phyloP scores from a whole-genome alignment of 2,113 vertebrate genomes.

The Lepisosteus osseus region DNA sequence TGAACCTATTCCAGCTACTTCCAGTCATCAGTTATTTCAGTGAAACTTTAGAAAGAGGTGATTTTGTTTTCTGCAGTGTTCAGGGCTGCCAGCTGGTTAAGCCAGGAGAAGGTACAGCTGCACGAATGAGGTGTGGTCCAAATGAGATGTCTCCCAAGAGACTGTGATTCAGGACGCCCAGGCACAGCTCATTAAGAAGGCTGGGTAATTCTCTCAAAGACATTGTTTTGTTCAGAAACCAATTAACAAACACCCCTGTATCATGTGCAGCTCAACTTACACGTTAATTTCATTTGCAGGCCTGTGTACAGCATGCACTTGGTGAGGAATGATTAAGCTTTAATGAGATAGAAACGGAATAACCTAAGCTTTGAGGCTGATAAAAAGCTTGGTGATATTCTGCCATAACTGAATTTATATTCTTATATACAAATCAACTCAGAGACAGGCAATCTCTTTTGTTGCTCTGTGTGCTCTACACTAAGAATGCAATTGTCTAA shows the following conservation, averaged over 20 bases:
- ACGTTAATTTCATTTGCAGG: slow-evolving; percentile 16
- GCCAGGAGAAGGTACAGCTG: slow-evolving; percentile 28
- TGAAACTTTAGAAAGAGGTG: neutral
- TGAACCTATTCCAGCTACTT: too few species aligned
- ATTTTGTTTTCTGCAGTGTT: slow-evolving; percentile 4
- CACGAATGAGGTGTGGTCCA: slow-evolving; percentile 23
- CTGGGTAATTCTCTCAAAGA: slow-evolving; percentile 25
- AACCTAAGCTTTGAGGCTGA: too few species aligned
- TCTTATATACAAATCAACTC: too few species aligned
- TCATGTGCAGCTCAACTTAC: slow-evolving; percentile 15
- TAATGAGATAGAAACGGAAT: too few species aligned
- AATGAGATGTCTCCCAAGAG: slow-evolving; percentile 36
- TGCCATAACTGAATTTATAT: too few species aligned
- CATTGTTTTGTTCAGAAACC: slow-evolving; percentile 29
- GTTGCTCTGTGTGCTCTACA: neutral
- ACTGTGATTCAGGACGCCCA: slow-evolving; percentile 20
- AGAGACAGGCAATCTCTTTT: too few species aligned
- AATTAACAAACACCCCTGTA: slow-evolving; percentile 25
- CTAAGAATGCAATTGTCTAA: neutral
- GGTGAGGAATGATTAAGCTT: too few species aligned
- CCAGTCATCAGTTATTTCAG: too few species aligned
- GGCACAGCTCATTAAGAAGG: slow-evolving; percentile 30
- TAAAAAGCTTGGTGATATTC: too few species aligned
- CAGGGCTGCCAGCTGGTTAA: neutral
- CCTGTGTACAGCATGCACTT: neutral